These are phyloP conservation scores for Sorex araneus DNA, from an alignment of 2,113 vertebrate genomes.

Conservation along the genomic window DNA sequence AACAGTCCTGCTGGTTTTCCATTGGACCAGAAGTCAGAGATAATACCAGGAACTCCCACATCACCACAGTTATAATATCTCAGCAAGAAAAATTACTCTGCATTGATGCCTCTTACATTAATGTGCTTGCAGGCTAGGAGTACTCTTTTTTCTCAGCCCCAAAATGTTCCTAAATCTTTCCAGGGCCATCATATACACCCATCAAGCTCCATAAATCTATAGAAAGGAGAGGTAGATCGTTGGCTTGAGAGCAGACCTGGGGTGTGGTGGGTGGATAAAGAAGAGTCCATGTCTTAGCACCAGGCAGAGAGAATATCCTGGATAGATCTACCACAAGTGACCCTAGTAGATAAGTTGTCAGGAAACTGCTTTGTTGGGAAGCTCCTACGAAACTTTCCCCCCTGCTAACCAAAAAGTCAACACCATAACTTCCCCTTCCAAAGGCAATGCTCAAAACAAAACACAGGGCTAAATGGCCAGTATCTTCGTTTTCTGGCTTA, in stretches of 20 bases:
- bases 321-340: conserved; percentile 54
- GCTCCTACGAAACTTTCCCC: not conserved
- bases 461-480: not conserved
- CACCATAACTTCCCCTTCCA: not conserved
- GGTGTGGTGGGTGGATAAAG: not conserved
- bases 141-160: conserved; percentile 67
- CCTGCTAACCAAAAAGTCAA: not conserved
- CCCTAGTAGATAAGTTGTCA: conserved; percentile 59
- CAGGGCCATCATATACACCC: conserved; percentile 43
- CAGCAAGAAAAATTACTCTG: conserved; percentile 76
- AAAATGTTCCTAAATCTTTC: conserved; percentile 71
- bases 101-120: conserved; percentile 78
- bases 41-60: conserved; percentile 1
- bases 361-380: conserved; percentile 65
- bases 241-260: not conserved
- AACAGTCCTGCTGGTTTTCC: too few relatives aligned
- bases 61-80: conserved; percentile 31
- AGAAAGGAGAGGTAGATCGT: conserved; percentile 1
- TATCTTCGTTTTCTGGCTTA: not conserved
- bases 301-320: conserved; percentile 4
- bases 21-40: conserved; percentile 8
- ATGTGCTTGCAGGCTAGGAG: conserved; percentile 80
- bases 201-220: conserved; percentile 8
- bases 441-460: not conserved
- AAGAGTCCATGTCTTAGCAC: conserved; percentile 44